Evolutionary conservation across 64 coral and sea anemone species (phyloP).

Genomic region (Dendronephthya gigantea): DNA sequence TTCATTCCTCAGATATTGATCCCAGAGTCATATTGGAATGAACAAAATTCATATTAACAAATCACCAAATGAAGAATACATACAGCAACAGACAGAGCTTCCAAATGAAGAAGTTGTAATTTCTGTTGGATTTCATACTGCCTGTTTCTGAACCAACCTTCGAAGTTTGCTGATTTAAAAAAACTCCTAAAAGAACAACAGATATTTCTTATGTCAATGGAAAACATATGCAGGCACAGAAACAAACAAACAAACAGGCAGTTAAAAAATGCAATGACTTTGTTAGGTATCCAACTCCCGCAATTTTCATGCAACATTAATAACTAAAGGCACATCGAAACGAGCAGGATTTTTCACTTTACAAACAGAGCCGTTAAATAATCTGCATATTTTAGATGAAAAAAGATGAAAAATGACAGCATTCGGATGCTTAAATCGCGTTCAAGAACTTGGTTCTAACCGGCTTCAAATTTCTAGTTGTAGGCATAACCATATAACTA

Average conservation of each 20-base stretch:
- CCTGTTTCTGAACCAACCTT: conserved; percentile 9
- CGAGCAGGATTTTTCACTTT: too few relatives aligned
- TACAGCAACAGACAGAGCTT: background rate
- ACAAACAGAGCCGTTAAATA: too few relatives aligned
- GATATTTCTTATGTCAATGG: too few relatives aligned
- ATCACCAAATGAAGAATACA: background rate
- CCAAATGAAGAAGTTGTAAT: conserved; percentile 16
- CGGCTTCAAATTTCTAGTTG: too few relatives aligned
- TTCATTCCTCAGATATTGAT: background rate
- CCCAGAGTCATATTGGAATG: background rate
- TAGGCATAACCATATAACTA: too few relatives aligned
- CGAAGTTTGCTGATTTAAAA: conserved; percentile 1
- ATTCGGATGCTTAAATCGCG: too few relatives aligned
- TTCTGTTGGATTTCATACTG: conserved; percentile 8
- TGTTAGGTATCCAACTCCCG: too few relatives aligned
- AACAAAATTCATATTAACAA: background rate
- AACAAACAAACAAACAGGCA: background rate
- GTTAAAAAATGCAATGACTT: background rate
- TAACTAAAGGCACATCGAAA: too few relatives aligned
- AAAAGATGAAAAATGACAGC: too few relatives aligned
- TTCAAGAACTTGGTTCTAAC: too few relatives aligned
- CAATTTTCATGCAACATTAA: too few relatives aligned
- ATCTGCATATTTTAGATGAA: too few relatives aligned
- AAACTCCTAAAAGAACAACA: conserved; percentile 3
- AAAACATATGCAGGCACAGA: background rate